These are phyloP conservation scores for Montipora cactus DNA, from an alignment of 64 coral and sea anemone species.

Conservation along the genomic window DNA sequence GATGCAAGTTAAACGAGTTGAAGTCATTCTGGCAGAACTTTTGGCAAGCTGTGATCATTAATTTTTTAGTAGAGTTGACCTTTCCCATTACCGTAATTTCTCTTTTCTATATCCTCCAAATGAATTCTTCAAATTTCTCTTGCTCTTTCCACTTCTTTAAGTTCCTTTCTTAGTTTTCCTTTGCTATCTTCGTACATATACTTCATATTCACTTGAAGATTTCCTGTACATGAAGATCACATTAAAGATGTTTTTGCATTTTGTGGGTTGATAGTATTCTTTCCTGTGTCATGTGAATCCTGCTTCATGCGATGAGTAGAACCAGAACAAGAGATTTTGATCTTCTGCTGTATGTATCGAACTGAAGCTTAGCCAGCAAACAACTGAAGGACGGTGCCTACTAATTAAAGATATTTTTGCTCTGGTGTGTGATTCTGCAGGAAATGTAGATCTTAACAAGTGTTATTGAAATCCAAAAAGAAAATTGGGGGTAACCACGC, in stretches of 20 bases:
- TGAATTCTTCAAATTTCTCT: neutral
- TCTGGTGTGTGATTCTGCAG: too few species aligned
- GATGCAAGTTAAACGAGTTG: too few species aligned
- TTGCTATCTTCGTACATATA: neutral
- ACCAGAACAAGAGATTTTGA: too few species aligned
- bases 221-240: constrained; percentile 19
- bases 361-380: too few species aligned
- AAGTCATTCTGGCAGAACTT: neutral
- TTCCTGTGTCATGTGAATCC: neutral
- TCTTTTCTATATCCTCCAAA: neutral
- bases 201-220: neutral
- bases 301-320: too few species aligned
- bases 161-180: neutral
- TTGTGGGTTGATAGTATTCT: neutral
- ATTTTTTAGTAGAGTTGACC: neutral
- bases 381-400: too few species aligned
- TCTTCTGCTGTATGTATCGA: too few species aligned
- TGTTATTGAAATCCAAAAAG: too few species aligned
- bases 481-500: too few species aligned
- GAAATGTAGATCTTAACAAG: too few species aligned
- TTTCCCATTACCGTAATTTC: neutral
- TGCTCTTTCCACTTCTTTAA: neutral
- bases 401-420: too few species aligned
- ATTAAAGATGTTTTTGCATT: constrained; percentile 26
- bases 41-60: neutral